Evolutionary conservation across 2,113 vertebrate genomes (phyloP).

Genomic region (Capreolus pygargus): DNA sequence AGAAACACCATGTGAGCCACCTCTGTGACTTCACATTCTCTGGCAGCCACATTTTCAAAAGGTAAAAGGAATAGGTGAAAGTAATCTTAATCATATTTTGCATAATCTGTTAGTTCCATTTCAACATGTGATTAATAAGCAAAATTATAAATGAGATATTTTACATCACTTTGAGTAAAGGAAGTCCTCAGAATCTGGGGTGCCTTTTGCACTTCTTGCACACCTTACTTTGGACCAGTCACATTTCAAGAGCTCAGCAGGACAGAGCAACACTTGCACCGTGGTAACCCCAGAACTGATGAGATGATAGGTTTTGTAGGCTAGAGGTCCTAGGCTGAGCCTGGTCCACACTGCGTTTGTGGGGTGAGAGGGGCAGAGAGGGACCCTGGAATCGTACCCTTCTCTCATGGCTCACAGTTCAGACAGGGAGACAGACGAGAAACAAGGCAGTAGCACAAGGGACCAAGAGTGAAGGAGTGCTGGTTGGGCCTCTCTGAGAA

Average conservation of each 20-base stretch:
- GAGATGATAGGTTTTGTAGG: background rate
- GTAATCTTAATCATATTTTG: background rate
- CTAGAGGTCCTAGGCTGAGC: background rate
- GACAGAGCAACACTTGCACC: background rate
- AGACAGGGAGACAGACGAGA: background rate
- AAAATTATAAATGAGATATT: background rate
- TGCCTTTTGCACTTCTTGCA: background rate
- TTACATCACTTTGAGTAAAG: fast-evolving
- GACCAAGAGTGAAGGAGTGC: too few species aligned
- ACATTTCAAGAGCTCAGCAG: background rate
- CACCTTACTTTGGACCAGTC: background rate
- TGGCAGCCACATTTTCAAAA: background rate
- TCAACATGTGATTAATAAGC: too few species aligned
- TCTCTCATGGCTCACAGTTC: background rate
- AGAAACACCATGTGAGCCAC: background rate
- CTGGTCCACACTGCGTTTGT: background rate
- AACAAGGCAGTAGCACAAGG: background rate
- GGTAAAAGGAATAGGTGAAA: background rate
- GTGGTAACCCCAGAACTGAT: background rate
- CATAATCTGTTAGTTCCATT: background rate
- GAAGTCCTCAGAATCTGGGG: background rate
- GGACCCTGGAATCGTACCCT: background rate
- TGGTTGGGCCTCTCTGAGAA: background rate
- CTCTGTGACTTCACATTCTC: background rate
- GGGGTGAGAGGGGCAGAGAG: background rate